Conservation (phyloP, 2,888 invertebrate genomes). For the Heliconius charithonia region DNA sequence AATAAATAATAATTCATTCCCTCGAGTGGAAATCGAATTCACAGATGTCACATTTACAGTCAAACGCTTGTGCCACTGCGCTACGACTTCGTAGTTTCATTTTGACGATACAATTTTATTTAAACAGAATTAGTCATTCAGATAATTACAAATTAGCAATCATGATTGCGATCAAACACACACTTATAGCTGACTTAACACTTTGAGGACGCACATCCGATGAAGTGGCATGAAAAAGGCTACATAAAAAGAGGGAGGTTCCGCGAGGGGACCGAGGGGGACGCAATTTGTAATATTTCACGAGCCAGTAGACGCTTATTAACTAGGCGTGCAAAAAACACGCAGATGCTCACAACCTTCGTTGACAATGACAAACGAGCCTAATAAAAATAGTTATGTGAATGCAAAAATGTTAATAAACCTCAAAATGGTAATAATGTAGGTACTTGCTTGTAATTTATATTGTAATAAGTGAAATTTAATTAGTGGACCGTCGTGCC, state of each 20-base stretch:
- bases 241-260: conserved; percentile 67
- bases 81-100: too few relatives aligned
- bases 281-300: conserved; percentile 84
- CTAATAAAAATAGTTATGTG: conserved; percentile 30
- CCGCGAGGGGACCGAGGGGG: conserved; percentile 65
- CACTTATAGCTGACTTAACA: conserved; percentile 65
- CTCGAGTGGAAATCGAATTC: too few relatives aligned
- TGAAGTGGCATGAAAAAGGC: conserved; percentile 69
- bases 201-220: conserved; percentile 62
- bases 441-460: neutral
- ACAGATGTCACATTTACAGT: neutral
- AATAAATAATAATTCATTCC: too few relatives aligned
- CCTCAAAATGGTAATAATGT: conserved; percentile 2
- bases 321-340: conserved; percentile 82
- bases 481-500: neutral
- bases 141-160: conserved; percentile 16
- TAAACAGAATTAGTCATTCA: conserved; percentile 7
- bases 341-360: conserved; percentile 62
- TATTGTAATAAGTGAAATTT: neutral
- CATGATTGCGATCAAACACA: conserved; percentile 44
- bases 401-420: conserved; percentile 20
- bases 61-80: neutral
- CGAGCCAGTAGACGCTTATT: conserved; percentile 84
- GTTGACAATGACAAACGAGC: conserved; percentile 39
- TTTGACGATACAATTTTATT: too few relatives aligned